Base-by-base conservation (phyloP, 2,797 vertebrate species). In the Pempheris klunzingeri region DNA sequence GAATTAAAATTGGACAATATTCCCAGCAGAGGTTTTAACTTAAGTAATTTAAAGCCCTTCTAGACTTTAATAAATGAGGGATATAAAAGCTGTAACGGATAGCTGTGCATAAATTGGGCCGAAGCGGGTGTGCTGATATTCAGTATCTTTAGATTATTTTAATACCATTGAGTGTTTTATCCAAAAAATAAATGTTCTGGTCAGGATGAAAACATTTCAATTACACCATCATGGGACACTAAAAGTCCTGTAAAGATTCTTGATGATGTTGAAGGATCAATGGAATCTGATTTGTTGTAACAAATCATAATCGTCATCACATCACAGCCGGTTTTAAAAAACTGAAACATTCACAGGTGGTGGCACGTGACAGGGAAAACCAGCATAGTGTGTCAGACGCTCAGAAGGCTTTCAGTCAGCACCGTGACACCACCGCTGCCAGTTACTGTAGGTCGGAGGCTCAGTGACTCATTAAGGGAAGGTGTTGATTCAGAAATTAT, bases 1-100 rank as follows among this genome's bases (percentile, higher is more conserved):
- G 32, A 65, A 64, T 57, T 57, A 8, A 82, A 74, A 32, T 30
- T 15, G 5, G 4, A 70, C 7, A 34, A 15, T 22, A n/a, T 62
- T 63, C 39, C 26, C 71, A 44, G 64, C 36, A 24, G 24, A 38
- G 22, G 8, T 38, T 57, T 49, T 26, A 0, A 73, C 65, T 43
- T 17, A 62, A 47, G 11, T 54, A 4, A 69, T 57, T 22, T 24
- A 24, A 50, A 59, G 2, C 2, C 12, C n/a, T 22, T 62, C 2
- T 17, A 39, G 24, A 41, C 6, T 43, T 49, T 3, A 39, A 44
- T 41, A 32, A 60, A 57, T 34, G 15, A 44, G 46, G 41, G 53
- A 22, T 62, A 74, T 57, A 22, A 58, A 55, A 24, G 34, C 11
- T 22, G 28, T 3, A 7, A 9, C 4, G 26, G 5, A 38, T 4